A percentile compares a stretch with the other conserved stretches of the same genome.
Evolutionary conservation across 2,113 vertebrate species (phyloP).

Genomic region (Tetrao urogallus): DNA sequence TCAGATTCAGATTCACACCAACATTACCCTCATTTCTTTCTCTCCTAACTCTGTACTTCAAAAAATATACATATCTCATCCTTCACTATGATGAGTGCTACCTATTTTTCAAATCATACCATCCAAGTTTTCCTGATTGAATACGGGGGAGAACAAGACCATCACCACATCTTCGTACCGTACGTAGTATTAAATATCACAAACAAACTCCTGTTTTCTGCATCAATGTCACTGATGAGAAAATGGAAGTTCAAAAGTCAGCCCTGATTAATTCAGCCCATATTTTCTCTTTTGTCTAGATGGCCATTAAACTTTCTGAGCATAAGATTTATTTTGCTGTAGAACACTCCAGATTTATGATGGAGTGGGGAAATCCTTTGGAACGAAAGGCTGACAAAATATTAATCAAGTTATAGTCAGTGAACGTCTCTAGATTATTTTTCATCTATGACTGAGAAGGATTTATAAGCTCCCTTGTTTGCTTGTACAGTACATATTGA

Average conservation of each 20-base stretch:
- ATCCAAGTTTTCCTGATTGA: neutral
- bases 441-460: neutral
- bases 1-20: neutral
- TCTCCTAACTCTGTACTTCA: neutral
- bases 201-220: neutral
- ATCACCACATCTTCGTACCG: neutral
- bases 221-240: neutral
- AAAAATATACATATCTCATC: neutral
- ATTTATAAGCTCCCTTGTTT: neutral
- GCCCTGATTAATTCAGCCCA: neutral
- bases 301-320: neutral
- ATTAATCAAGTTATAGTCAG: neutral
- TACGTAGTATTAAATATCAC: neutral
- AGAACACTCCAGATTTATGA: neutral
- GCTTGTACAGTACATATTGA: neutral
- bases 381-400: neutral
- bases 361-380: neutral
- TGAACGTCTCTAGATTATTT: neutral
- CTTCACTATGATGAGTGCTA: neutral
- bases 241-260: neutral
- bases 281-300: neutral
- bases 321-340: neutral
- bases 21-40: neutral
- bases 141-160: neutral
- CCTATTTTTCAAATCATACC: neutral